Evolutionary conservation across 2,888 invertebrate species (phyloP), one percentile per base, ranked within the genome.

Genomic region (Sclerodermus sp.): DNA sequence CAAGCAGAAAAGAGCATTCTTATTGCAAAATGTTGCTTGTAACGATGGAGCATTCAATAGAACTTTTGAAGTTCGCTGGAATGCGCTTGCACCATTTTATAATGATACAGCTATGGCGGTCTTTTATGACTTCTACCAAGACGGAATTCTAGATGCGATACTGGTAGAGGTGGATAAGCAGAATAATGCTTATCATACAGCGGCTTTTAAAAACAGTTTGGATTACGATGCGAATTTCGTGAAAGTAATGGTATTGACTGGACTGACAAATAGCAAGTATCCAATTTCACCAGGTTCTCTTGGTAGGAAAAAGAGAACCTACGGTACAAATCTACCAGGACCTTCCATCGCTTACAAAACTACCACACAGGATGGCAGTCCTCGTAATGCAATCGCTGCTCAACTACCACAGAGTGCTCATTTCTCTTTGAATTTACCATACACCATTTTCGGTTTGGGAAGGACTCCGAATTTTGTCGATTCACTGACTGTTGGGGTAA

Each of bases 401-500:
- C 97, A 98, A 75, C 77, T 96, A 41, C 88, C 94, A 0, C 96
- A 96, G 77, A 93, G 95, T 17, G 91, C 95, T 1, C 91, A 96
- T 75, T 90, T 91, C 75, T 87, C 95, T 1, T 82, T 99, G n/a
- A 94, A 96, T 77, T 80, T 97, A 48, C 98, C 99, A 0, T 99
- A 94, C 77, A 90, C 91, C 0, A 90, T 96, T 58, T 98, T 99
- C 79, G 99, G 99, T 1, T 82, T 99, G n/a, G 99, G 98, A 1
- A 86, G 96, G 51, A 96, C 96, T 32, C 97, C 98, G 1, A 99
- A 99, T 80, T 99, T 98, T 80, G 92, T 99, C 0, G 97, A 98
- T 71, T 86, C 85, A 10, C 80, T 98, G 31, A 87, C 85, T 47
- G 92, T 96, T 1, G 92, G 93, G 8, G 79, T 90, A 42, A 86